Base-by-base conservation (phyloP, 2,888 invertebrate species). In the Apamea epomidion region DNA sequence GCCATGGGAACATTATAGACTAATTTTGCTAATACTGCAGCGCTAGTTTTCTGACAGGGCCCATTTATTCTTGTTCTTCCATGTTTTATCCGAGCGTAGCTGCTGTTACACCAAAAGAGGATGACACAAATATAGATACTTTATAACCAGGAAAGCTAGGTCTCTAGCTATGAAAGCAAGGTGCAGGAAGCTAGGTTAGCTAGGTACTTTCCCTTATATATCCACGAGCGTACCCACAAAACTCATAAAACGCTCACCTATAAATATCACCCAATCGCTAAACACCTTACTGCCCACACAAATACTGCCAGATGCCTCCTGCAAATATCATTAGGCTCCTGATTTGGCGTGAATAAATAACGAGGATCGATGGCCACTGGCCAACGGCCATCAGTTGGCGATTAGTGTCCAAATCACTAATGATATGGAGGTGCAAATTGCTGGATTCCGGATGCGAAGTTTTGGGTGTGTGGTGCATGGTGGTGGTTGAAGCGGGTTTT, bases 381-480 rank as follows among this genome's bases (percentile, higher is more conserved):
- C 92, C 92, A 91, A 89, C 91, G 91, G 92, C 91, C 91, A 93
- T 93, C 92, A 90, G 90, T 89, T 91, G 90, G 89, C 92, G 93
- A 94, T 95, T 95, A 94, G 93, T 91, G 91, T 91, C 90, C 86
- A 89, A 89, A 90, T 87, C 90, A 90, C 93, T 93, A 93, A 89
- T 90, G 84, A 89, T 83, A 85, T 86, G 78, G 80, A 93, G 92
- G 93, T 92, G 93, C 91, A 92, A 95, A 94, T 94, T 94, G 92
- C 92, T 88, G 92, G 93, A 92, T 92, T 93, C 92, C 87, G 90
- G 91, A 91, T 91, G 90, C 90, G 87, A 90, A 89, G 87, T 90
- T 92, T 91, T 90, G 29, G 81, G 74, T 60, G 80, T 75, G 18
- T 78, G 89, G 90, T 79, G 0, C 58, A 90, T 85, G 81, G 67